A percentile compares a stretch with the other conserved stretches of the same genome.
These are phyloP conservation scores for Bagarius yarrelli DNA, from an alignment of 2,113 vertebrate genomes.

Conservation along the genomic window DNA sequence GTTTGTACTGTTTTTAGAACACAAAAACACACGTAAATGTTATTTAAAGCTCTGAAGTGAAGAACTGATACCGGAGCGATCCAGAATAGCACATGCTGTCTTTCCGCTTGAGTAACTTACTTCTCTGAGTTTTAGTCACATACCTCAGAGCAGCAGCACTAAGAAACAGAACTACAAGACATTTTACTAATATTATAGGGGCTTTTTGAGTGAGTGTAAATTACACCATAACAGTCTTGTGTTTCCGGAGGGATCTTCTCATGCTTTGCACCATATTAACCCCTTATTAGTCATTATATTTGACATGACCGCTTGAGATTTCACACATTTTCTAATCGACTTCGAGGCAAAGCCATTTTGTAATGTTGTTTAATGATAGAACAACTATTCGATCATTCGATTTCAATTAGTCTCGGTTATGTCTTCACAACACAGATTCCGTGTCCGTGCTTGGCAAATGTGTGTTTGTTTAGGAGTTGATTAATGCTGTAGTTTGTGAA, in stretches of 20 bases:
- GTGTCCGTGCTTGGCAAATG: neutral
- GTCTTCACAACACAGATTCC: neutral
- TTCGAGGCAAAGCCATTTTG: neutral
- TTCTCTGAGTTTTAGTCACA: slow-evolving; percentile 29
- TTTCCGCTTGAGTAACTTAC: slow-evolving; percentile 23
- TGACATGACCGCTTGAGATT: neutral
- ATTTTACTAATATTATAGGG: neutral
- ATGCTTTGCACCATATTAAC: neutral
- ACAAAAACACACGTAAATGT: neutral
- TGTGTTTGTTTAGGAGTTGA: neutral
- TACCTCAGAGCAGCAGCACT: neutral
- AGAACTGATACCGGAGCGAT: slow-evolving; percentile 13
- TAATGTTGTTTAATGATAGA: neutral
- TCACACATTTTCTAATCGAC: neutral
- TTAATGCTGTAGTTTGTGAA: slow-evolving; percentile 40
- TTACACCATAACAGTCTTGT: neutral
- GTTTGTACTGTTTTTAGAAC: neutral
- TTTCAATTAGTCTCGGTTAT: neutral
- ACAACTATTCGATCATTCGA: neutral
- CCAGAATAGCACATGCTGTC: slow-evolving; percentile 7
- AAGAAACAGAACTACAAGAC: slow-evolving; percentile 12
- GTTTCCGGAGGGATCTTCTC: neutral
- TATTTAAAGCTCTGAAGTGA: neutral
- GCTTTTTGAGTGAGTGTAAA: neutral
- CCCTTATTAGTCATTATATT: neutral